Evolutionary conservation across 64 coral and sea anemone genomes (phyloP), one percentile per base, ranked within the genome.

Genomic region (Acropora tenuis): DNA sequence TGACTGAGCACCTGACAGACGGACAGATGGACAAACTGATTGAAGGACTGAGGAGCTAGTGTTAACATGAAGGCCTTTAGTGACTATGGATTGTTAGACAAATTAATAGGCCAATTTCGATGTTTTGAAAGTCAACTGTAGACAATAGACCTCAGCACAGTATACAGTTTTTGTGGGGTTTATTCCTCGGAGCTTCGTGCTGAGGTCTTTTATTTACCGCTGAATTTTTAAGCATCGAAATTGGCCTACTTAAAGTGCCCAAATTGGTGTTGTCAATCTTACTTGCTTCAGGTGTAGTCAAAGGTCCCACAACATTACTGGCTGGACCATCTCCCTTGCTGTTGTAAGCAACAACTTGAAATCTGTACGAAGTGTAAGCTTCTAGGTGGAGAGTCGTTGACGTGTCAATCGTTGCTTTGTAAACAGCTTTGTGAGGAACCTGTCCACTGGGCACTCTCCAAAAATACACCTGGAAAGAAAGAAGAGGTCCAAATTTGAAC

Each of bases 261-360:
- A 48, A 61, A 0, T 69, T 13, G n/a, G 2, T 65, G 1, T 43
- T 2, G 50, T 63, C 16, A 10, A 2, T 43, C 88, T 93, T 91
- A 98, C 97, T 93, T 86, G 93, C 84, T 74, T 95, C 93, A 18
- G 97, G 97, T 55, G 94, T 98, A 8, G 50, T 93, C 5, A 98
- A 52, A 13, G 97, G 97, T 0, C 97, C 97, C 19, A 98, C 86
- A 10, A 94, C 81, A 18, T 73, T 91, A 75, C 93, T 95, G 0
- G 87, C 83, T 19, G 97, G 97, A 3, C 97, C 97, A 42, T 98
- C 94, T 6, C 97, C 97, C 5, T 60, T 60, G 55, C 94, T 95
- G 88, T 98, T 98, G 63, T 93, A 98, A 9, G 97, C 97, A 50
- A 98, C 88, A 3, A 95, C 97, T 49, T 98, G 97, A 75, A 98